A percentile compares a stretch with the other conserved stretches of the same genome.
Conservation (phyloP, 2,888 invertebrate species). For the Apamea monoglypha region DNA sequence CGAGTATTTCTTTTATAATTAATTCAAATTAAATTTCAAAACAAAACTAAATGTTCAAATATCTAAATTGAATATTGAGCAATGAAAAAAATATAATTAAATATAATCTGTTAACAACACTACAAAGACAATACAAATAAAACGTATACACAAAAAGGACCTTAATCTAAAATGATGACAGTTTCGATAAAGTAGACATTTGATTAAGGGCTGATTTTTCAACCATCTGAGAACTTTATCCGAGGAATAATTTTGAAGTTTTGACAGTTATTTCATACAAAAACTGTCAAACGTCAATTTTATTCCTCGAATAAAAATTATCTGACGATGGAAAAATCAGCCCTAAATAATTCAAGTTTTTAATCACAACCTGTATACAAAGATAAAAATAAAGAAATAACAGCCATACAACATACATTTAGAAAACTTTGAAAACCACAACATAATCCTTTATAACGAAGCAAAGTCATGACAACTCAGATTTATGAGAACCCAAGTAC, state of each 20-base stretch:
- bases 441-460: slow-evolving; percentile 21
- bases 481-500: background rate
- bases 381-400: background rate
- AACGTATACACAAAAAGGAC: background rate
- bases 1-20: slow-evolving; percentile 35
- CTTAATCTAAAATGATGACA: slow-evolving; percentile 3
- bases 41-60: slow-evolving; percentile 24
- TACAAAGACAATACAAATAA: slow-evolving; percentile 9
- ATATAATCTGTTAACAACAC: slow-evolving; percentile 12
- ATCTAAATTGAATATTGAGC: slow-evolving; percentile 52
- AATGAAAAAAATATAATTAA: slow-evolving; percentile 34
- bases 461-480: slow-evolving; percentile 6
- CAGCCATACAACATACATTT: slow-evolving; percentile 2
- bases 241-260: too few species aligned
- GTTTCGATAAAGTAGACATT: slow-evolving; percentile 7
- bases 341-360: slow-evolving; percentile 16
- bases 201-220: background rate
- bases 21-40: slow-evolving; percentile 27
- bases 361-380: slow-evolving; percentile 21
- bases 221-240: too few species aligned
- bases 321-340: too few species aligned
- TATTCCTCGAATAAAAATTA: too few species aligned
- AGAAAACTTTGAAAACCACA: slow-evolving; percentile 24
- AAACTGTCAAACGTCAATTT: too few species aligned
- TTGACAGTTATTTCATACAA: too few species aligned